Evolutionary conservation across 2,888 invertebrate species (phyloP), one percentile per base, ranked within the genome.

Genomic region (Sesia apiformis): DNA sequence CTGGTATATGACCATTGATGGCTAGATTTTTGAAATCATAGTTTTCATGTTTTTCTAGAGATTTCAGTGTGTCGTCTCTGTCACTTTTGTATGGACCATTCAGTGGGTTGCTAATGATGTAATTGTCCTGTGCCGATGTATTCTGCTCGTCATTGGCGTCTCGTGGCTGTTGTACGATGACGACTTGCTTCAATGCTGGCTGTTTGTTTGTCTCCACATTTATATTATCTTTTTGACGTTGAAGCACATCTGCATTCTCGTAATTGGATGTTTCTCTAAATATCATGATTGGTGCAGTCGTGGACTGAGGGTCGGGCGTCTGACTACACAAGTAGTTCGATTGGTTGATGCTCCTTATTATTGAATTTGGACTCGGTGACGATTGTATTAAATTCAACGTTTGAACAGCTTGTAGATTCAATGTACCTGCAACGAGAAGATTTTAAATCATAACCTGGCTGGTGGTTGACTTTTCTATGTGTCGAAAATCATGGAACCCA

Each of bases 361-460:
- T 84, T 3, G 89, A 84, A 3, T 79, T 90, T 7, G 90, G 90
- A 58, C 90, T 90, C 3, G 90, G 90, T 39, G 89, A 88, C 3
- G 86, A 85, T 55, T 83, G 82, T 70, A 76, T 74, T 5, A 74
- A 74, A 58, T 78, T 84, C 5, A 83, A 84, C 55, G 82, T 69
- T 57, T 80, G 76, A 2, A 86, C 69, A 42, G 68, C 61, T 73
- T 3, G 79, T 7, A 23, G 72, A 58, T 83, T 82, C 53, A 85
- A 54, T 40, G 74, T 53, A 53, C 77, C 84, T 85, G 64, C 39
- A 39, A 40, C 51, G 38, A 54, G 39, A n/a, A 54, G 7, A 42
- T 7, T 6, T 42, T 42, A 6, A 6, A 42, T 42, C 3, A 7
- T 6, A 42, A 42, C 42, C 23, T 23, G 23, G 23, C 1, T 23